These are phyloP conservation scores for Acronicta alni DNA, from an alignment of 2,888 invertebrate genomes.

Conservation along the genomic window DNA sequence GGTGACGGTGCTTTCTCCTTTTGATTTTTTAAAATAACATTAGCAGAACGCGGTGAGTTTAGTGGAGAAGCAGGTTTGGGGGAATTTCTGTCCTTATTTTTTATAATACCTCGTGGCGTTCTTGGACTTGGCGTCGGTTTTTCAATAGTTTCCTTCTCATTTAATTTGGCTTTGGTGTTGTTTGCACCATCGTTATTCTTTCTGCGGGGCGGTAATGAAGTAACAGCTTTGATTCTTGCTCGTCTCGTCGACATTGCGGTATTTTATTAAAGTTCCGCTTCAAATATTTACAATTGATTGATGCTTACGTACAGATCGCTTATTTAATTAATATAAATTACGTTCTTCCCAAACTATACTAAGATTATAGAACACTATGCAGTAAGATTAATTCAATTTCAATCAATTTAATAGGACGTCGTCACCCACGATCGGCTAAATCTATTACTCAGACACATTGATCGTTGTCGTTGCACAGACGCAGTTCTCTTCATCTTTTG, in stretches of 20 bases:
- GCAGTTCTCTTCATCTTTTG: too few species aligned
- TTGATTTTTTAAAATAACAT: conserved; percentile 40
- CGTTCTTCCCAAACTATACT: conserved; percentile 6
- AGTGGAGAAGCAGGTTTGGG: conserved; percentile 51
- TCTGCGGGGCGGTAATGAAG: conserved; percentile 90
- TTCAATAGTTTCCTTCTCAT: conserved; percentile 61
- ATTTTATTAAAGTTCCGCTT: background rate
- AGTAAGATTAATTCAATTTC: background rate
- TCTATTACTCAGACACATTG: too few species aligned
- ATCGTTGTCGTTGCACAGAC: too few species aligned
- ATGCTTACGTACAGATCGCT: conserved; percentile 7
- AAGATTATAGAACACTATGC: background rate
- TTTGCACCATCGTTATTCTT: conserved; percentile 73
- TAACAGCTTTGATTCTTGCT: conserved; percentile 93
- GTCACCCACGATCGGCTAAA: too few species aligned
- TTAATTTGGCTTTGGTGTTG: conserved; percentile 58
- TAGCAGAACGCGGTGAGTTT: conserved; percentile 47
- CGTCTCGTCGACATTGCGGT: conserved; percentile 90
- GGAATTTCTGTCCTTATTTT: conserved; percentile 48
- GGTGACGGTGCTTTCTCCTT: conserved; percentile 43
- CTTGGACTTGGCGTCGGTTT: conserved; percentile 65
- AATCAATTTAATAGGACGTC: too few species aligned
- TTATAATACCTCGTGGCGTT: conserved; percentile 59
- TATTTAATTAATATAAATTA: conserved; percentile 1
- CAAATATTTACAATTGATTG: background rate